Evolutionary conservation across 1,140 invertebrate species (phyloP).

Genomic region (Brachionus rubens): DNA sequence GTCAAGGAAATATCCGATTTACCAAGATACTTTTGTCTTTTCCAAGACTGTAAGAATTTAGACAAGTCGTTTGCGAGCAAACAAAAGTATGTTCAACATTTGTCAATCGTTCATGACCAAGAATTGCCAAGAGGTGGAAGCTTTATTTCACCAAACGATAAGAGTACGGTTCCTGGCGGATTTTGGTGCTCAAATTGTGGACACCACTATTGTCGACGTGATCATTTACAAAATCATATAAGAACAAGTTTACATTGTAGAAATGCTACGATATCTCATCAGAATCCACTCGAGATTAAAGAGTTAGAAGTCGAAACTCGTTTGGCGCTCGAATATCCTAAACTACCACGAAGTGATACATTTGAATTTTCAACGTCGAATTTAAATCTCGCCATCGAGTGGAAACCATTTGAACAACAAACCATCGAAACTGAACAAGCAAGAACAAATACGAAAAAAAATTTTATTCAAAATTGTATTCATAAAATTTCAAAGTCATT

Average conservation of each 20-base stretch:
- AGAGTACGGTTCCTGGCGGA: neutral
- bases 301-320: neutral
- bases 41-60: neutral
- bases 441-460: neutral
- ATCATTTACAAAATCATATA: neutral
- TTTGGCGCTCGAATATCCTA: neutral
- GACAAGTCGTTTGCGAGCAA: neutral
- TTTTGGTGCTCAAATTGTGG: conserved; percentile 5
- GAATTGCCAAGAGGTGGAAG: neutral
- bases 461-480: neutral
- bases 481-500: neutral
- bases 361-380: neutral
- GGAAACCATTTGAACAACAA: neutral
- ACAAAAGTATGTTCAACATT: conserved; percentile 10
- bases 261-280: neutral
- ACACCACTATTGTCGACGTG: neutral
- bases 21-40: too few species aligned
- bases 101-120: neutral
- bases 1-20: too few species aligned
- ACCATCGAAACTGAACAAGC: neutral
- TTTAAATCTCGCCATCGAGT: neutral
- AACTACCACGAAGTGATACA: neutral
- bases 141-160: neutral
- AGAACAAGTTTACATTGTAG: neutral
- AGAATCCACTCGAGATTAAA: neutral